Percentiles rank a stretch among this genome's conserved stretches.
These are phyloP conservation scores for Galerucella calmariensis DNA, from an alignment of 2,888 invertebrate species.

Conservation along the genomic window DNA sequence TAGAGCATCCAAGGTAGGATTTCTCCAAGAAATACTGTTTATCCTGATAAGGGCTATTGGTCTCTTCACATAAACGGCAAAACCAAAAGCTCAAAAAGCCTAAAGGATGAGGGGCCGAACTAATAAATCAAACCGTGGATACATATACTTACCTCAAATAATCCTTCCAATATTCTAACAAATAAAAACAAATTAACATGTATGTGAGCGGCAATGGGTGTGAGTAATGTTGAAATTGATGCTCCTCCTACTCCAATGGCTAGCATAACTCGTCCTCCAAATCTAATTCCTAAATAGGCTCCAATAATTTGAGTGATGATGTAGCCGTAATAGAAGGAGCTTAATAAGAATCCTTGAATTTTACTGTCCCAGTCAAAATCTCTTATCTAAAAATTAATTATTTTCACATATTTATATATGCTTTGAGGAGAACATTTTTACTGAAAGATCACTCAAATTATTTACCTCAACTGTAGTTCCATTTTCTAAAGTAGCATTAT, in stretches of 20 bases:
- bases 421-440: too few species aligned
- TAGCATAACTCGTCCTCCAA: slow-evolving; percentile 68
- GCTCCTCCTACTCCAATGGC: slow-evolving; percentile 26
- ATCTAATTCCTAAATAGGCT: slow-evolving; percentile 83
- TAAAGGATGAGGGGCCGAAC: too few species aligned
- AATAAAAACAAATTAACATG: slow-evolving; percentile 77
- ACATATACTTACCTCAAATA: slow-evolving; percentile 54
- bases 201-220: slow-evolving; percentile 54
- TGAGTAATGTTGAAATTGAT: slow-evolving; percentile 24
- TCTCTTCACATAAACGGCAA: too few species aligned
- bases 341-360: slow-evolving; percentile 81
- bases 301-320: slow-evolving; percentile 85
- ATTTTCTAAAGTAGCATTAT: slow-evolving; percentile 70
- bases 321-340: slow-evolving; percentile 92
- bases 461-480: slow-evolving; percentile 72
- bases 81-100: too few species aligned
- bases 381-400: slow-evolving; percentile 30
- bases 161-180: slow-evolving; percentile 67
- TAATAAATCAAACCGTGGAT: not conserved
- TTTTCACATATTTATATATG: too few species aligned
- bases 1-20: too few species aligned
- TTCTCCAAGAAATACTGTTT: too few species aligned
- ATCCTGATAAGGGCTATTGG: too few species aligned
- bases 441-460: slow-evolving; percentile 33
- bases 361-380: slow-evolving; percentile 83